phyloP scores from a whole-genome alignment of 2,888 invertebrate species.

The Zaprionus bogoriensis region DNA sequence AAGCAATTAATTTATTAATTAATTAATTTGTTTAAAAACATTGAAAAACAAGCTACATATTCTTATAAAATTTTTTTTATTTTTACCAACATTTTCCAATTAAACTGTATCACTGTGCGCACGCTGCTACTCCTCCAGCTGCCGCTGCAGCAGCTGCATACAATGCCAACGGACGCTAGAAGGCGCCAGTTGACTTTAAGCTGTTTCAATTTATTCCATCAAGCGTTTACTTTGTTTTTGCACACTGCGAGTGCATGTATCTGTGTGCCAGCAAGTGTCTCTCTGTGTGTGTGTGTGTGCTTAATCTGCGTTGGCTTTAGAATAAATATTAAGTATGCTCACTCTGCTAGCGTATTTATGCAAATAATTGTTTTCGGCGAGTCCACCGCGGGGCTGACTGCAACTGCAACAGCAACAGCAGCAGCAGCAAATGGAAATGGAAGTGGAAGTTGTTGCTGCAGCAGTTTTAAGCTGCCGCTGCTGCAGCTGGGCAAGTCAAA shows the following conservation, averaged over 20 bases:
- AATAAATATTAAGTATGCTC: slow-evolving; percentile 65
- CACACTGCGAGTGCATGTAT: slow-evolving; percentile 1
- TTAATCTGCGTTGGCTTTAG: slow-evolving; percentile 50
- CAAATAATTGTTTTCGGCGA: slow-evolving; percentile 74
- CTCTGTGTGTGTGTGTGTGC: slow-evolving; percentile 5
- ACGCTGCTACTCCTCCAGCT: not conserved
- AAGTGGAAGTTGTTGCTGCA: slow-evolving; percentile 60
- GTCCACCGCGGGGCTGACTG: slow-evolving; percentile 21
- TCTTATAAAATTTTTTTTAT: not conserved
- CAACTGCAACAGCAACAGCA: not conserved
- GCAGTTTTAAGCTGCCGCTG: slow-evolving; percentile 30
- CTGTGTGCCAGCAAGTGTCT: not conserved
- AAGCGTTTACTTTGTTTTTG: slow-evolving; percentile 31
- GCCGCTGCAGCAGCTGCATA: slow-evolving; percentile 8
- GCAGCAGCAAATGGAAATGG: slow-evolving; percentile 41
- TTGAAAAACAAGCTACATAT: not conserved
- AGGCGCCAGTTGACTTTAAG: slow-evolving; percentile 57
- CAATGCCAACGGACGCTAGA: slow-evolving; percentile 37
- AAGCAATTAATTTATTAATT: not conserved
- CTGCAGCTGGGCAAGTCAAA: slow-evolving; percentile 18
- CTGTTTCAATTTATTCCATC: slow-evolving; percentile 54
- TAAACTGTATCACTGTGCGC: slow-evolving; percentile 20
- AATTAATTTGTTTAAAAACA: not conserved
- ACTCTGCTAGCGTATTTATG: slow-evolving; percentile 49
- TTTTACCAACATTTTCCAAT: not conserved